These are phyloP conservation scores for Rousettus leschenaultii DNA, from an alignment of 2,113 vertebrate genomes.

Conservation along the genomic window DNA sequence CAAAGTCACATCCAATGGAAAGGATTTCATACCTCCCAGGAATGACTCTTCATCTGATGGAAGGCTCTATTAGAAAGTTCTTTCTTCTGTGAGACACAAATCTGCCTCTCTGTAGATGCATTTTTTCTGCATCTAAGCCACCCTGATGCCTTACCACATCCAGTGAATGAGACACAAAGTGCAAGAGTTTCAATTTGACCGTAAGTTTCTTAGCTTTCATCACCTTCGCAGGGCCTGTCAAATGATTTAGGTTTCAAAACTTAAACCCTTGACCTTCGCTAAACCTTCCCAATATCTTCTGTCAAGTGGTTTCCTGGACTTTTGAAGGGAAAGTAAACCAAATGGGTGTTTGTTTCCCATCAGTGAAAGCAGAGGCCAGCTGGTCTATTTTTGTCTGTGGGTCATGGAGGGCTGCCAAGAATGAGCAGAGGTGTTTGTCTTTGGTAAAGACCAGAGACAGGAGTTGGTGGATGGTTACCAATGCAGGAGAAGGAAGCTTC, in stretches of 20 bases:
- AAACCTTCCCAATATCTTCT: constrained; percentile 49
- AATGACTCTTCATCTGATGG: background rate
- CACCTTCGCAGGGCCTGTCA: constrained; percentile 30
- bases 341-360: constrained; percentile 63
- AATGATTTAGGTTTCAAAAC: constrained; percentile 54
- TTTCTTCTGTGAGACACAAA: background rate
- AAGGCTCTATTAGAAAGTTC: background rate
- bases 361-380: constrained; percentile 37
- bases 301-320: constrained; percentile 66
- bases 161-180: background rate
- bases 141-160: background rate
- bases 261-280: constrained; percentile 56
- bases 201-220: constrained; percentile 36
- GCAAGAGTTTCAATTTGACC: background rate
- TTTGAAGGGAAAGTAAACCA: constrained; percentile 66
- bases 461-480: background rate
- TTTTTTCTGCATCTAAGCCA: background rate
- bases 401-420: constrained; percentile 37
- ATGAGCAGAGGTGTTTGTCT: constrained; percentile 32
- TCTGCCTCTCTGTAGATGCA: background rate
- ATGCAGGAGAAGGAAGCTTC: background rate
- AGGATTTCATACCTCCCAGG: background rate
- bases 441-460: background rate
- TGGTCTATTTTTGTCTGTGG: constrained; percentile 57
- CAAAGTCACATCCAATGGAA: background rate